phyloP scores from a whole-genome alignment of 2,113 vertebrate species.

The Grallaria varia region DNA sequence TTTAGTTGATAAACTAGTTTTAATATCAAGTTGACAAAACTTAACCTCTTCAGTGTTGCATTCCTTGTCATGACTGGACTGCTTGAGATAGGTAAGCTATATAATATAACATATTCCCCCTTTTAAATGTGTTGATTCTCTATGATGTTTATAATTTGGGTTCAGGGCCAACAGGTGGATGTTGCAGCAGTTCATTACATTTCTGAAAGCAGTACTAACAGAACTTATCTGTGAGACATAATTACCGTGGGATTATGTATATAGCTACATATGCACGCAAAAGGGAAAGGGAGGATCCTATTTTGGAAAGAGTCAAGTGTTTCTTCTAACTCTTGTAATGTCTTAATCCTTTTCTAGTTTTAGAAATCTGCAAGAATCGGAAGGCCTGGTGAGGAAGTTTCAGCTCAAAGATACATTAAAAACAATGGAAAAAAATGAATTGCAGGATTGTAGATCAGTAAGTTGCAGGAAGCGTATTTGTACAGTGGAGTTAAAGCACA shows the following conservation, averaged over 20 bases:
- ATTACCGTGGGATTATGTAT: fast-evolving
- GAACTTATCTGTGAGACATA: neutral
- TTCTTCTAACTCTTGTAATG: neutral
- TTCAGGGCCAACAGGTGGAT: slow-evolving; percentile 58
- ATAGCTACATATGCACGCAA: neutral
- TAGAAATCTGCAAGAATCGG: neutral
- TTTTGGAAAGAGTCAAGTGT: neutral
- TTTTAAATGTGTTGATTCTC: neutral
- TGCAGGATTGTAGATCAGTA: neutral
- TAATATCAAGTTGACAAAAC: neutral
- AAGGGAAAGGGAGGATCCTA: neutral
- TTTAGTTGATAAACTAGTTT: neutral
- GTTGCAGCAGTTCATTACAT: neutral
- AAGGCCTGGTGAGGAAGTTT: neutral
- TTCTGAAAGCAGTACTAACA: no score
- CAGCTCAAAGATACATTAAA: neutral
- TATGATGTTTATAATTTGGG: neutral
- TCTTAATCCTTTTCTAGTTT: neutral
- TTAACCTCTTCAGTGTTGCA: neutral
- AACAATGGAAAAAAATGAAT: neutral
- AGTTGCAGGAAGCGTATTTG: neutral
- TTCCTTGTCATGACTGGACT: neutral
- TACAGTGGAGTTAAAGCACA: neutral
- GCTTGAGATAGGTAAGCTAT: neutral
- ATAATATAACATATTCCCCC: neutral